These are phyloP conservation scores for Archips crataeganus DNA, from an alignment of 2,888 invertebrate species.

Conservation along the genomic window DNA sequence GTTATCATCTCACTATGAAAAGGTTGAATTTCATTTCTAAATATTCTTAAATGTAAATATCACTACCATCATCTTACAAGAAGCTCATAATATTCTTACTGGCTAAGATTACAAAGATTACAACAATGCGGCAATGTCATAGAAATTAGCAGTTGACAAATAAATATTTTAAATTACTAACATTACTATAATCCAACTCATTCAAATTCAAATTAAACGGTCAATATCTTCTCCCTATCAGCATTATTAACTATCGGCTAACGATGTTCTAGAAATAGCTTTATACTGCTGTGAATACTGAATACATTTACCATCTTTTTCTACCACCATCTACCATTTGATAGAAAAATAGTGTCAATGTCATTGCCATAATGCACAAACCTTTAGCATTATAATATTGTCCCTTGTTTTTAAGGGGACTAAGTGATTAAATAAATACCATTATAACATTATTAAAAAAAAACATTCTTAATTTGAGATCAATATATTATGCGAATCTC, in stretches of 20 bases:
- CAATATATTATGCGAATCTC: neutral
- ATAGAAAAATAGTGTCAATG: too few species aligned
- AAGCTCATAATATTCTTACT: constrained; percentile 39
- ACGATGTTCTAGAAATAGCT: too few species aligned
- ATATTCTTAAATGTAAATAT: constrained; percentile 13
- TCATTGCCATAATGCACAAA: too few species aligned
- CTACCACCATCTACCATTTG: too few species aligned
- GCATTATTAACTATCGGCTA: too few species aligned
- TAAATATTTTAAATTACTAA: neutral
- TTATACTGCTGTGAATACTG: too few species aligned
- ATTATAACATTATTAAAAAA: neutral
- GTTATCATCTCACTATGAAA: neutral
- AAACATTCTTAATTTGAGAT: constrained; percentile 1
- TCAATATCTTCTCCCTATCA: too few species aligned
- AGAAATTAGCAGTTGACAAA: constrained; percentile 1
- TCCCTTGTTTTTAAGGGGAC: too few species aligned
- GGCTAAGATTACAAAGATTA: constrained; percentile 16
- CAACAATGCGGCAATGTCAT: constrained; percentile 3
- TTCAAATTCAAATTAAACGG: too few species aligned
- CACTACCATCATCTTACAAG: constrained; percentile 24
- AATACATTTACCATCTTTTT: too few species aligned
- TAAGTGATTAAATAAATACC: neutral
- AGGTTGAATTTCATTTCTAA: neutral
- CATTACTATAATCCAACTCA: too few species aligned
- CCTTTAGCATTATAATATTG: too few species aligned